Conservation (phyloP, 2,113 vertebrate genomes). For the Saccopteryx bilineata region DNA sequence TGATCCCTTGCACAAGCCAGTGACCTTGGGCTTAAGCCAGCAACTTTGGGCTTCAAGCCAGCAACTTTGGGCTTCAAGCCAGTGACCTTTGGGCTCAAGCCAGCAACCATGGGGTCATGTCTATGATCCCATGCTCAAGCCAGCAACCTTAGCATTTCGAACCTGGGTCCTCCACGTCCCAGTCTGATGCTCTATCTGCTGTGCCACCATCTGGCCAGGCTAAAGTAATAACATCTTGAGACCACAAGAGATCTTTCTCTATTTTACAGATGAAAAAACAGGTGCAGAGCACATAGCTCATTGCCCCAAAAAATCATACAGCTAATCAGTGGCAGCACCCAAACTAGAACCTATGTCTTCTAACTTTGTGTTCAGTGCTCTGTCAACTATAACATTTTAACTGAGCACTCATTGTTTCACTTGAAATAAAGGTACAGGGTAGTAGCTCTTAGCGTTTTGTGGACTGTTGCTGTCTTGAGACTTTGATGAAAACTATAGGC, state of each 20-base stretch:
- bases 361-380: not conserved
- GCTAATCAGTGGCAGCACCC: not conserved
- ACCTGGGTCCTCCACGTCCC: too few species aligned
- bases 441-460: not conserved
- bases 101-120: too few species aligned
- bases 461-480: not conserved
- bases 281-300: not conserved
- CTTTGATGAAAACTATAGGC: not conserved
- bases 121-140: too few species aligned
- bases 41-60: too few species aligned
- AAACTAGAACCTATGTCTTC: not conserved
- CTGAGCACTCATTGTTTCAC: not conserved
- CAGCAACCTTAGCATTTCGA: too few species aligned
- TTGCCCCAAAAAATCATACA: not conserved
- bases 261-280: slow-evolving; percentile 18
- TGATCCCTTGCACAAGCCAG: too few species aligned
- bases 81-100: too few species aligned
- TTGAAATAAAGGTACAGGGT: not conserved
- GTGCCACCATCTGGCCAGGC: too few species aligned
- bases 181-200: too few species aligned
- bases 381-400: not conserved
- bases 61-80: too few species aligned
- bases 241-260: not conserved
- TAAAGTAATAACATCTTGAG: not conserved
- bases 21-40: too few species aligned